Conservation (phyloP, 2,888 invertebrate species). For the Seira musarum region DNA sequence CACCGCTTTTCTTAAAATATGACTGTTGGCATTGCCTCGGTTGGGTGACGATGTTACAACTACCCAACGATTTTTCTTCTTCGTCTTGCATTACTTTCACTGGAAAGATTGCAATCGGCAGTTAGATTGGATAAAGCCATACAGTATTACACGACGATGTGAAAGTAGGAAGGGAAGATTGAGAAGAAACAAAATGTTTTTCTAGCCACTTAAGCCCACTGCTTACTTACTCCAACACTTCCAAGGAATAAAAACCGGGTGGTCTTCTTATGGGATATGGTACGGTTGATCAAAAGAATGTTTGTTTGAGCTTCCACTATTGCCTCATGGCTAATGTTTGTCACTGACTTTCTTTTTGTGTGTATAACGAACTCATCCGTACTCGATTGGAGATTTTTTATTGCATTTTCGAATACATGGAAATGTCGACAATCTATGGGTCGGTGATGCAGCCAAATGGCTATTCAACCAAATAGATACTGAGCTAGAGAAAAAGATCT, state of each 20-base stretch:
- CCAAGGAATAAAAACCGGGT: not conserved
- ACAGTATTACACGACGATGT: conserved; percentile 21
- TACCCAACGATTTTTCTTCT: conserved; percentile 1
- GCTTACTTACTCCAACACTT: conserved; percentile 24
- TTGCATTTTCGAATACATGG: conserved; percentile 54
- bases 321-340: conserved; percentile 12
- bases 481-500: conserved; percentile 39
- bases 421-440: conserved; percentile 50
- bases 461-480: conserved; percentile 49
- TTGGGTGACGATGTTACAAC: conserved; percentile 32
- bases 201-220: conserved; percentile 56
- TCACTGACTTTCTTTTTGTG: conserved; percentile 31
- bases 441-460: conserved; percentile 52
- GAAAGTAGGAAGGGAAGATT: conserved; percentile 18
- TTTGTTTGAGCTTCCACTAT: conserved; percentile 1
- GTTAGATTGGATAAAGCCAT: not conserved
- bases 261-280: conserved; percentile 4
- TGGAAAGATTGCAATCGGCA: conserved; percentile 51
- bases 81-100: conserved; percentile 15
- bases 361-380: conserved; percentile 57
- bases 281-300: conserved; percentile 35
- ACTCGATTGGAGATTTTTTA: conserved; percentile 54
- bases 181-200: conserved; percentile 56
- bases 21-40: conserved; percentile 54
- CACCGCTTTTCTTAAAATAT: conserved; percentile 43